A percentile compares a stretch with the other conserved stretches of the same genome.
Evolutionary conservation across 1,140 invertebrate genomes (phyloP).

Genomic region (Marisa cornuarietis): DNA sequence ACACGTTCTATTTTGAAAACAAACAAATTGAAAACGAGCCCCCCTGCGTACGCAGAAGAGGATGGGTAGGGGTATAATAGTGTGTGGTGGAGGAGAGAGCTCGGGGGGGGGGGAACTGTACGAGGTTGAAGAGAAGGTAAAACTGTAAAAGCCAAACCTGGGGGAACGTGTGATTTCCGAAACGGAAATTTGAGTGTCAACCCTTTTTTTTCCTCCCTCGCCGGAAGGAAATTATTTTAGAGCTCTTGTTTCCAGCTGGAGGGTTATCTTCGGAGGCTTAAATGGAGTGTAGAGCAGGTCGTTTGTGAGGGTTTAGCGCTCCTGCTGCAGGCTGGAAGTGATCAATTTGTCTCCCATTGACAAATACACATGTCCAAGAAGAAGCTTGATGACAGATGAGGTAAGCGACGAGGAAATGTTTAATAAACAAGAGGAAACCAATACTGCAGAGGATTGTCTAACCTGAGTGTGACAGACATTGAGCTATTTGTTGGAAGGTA

Average conservation of each 20-base stretch:
- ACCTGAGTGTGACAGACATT: not conserved
- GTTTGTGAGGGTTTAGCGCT: not conserved
- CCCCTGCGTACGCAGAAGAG: not conserved
- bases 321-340: not conserved
- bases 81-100: not conserved
- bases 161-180: not conserved
- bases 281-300: constrained; percentile 3
- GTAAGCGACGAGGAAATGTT: not conserved
- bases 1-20: constrained; percentile 17
- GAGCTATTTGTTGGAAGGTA: too few relatives aligned
- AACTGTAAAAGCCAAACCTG: not conserved
- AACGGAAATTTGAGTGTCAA: not conserved
- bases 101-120: not conserved
- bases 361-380: not conserved
- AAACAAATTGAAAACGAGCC: constrained; percentile 15
- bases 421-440: not conserved
- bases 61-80: not conserved
- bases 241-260: not conserved
- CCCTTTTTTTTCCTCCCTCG: not conserved
- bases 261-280: not conserved
- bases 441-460: too few relatives aligned
- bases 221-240: constrained; percentile 13
- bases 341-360: not conserved
- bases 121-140: not conserved
- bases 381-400: not conserved